Conservation (phyloP, 2,113 vertebrate genomes). For the Barbus barbus region DNA sequence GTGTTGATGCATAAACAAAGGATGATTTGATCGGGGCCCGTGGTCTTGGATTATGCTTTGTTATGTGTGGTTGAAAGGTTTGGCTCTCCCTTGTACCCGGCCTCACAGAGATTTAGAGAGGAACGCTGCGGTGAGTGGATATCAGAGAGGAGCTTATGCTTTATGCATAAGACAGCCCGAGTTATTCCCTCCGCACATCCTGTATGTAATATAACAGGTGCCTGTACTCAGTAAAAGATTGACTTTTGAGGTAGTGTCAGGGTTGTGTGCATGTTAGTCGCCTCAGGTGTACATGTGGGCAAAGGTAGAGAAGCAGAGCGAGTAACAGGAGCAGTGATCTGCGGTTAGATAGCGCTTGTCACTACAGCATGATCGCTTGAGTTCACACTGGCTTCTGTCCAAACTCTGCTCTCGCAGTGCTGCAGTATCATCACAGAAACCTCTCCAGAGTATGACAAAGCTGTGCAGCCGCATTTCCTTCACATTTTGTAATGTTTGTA, state of each 20-base stretch:
- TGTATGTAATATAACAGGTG: slow-evolving; percentile 7
- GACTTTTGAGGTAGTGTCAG: slow-evolving; percentile 17
- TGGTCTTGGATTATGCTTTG: slow-evolving; percentile 24
- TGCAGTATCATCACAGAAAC: slow-evolving; percentile 7
- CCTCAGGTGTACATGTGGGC: slow-evolving; percentile 8
- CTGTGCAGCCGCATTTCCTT: neutral
- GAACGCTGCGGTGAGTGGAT: neutral
- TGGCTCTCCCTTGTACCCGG: neutral
- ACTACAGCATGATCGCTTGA: slow-evolving; percentile 1
- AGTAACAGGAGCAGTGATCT: slow-evolving; percentile 5
- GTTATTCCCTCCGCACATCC: slow-evolving; percentile 17
- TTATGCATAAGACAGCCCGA: slow-evolving; percentile 19
- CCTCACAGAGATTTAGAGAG: slow-evolving; percentile 10
- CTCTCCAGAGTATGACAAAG: neutral
- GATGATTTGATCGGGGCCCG: slow-evolving; percentile 41
- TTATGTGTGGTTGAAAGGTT: slow-evolving; percentile 22
- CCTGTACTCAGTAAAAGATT: neutral
- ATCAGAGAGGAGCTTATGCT: slow-evolving; percentile 6
- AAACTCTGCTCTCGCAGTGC: slow-evolving; percentile 8
- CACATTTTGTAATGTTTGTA: neutral
- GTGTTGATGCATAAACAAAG: slow-evolving; percentile 30
- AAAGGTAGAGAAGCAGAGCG: neutral
- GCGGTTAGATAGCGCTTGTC: neutral
- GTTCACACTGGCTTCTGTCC: neutral
- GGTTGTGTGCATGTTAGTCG: neutral